Percentiles rank a stretch among this genome's conserved stretches.
phyloP scores from a whole-genome alignment of 2,797 vertebrate species.

The Acridotheres tristis region DNA sequence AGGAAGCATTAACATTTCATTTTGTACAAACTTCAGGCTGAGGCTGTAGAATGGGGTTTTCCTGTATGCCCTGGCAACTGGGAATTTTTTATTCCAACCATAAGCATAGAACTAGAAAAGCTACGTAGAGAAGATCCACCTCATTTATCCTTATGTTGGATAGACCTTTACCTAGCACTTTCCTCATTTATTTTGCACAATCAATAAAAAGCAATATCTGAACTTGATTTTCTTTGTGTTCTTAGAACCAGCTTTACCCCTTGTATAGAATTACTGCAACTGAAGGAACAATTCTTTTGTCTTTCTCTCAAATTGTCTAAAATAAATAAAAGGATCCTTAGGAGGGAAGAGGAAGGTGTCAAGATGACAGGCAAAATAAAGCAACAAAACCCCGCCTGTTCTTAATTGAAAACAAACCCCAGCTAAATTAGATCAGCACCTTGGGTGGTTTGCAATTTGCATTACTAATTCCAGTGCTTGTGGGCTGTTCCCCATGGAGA shows the following conservation, averaged over 20 bases:
- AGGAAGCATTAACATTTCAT: neutral
- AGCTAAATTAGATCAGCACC: neutral
- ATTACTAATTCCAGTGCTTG: neutral
- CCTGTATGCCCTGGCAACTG: neutral
- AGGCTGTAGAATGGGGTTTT: neutral
- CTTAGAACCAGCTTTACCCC: neutral
- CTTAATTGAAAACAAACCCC: slow-evolving; percentile 5
- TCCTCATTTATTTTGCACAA: neutral
- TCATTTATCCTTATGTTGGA: neutral
- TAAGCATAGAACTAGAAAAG: neutral
- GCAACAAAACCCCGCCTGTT: neutral
- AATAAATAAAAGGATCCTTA: neutral
- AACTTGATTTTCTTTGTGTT: neutral
- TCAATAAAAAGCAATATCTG: neutral
- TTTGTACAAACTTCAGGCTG: neutral
- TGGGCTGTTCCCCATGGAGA: neutral
- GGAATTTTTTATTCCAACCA: neutral
- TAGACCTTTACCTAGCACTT: neutral
- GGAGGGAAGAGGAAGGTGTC: neutral
- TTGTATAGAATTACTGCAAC: neutral
- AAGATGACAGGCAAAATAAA: neutral
- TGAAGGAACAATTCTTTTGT: neutral
- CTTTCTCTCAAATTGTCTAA: neutral
- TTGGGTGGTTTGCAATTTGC: neutral
- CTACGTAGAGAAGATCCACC: neutral